Conservation (phyloP, 2,888 invertebrate genomes). For the Cryptocheilus praepositus region DNA sequence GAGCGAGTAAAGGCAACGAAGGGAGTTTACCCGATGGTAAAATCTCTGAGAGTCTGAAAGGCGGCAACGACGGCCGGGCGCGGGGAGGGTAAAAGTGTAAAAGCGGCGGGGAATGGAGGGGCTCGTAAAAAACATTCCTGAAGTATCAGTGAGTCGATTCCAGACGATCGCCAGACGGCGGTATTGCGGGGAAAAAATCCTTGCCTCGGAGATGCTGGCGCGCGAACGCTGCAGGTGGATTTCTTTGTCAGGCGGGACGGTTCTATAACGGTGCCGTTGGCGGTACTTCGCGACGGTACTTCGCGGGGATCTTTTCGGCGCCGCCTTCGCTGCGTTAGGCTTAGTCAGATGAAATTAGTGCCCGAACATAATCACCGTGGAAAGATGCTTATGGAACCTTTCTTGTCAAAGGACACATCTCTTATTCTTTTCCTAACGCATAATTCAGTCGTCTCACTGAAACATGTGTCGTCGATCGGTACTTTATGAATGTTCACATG, state of each 20-base stretch:
- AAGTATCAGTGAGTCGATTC: slow-evolving; percentile 31
- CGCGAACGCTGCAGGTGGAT: not conserved
- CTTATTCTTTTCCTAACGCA: too few species aligned
- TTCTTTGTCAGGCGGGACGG: not conserved
- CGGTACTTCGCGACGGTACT: too few species aligned
- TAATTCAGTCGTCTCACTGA: too few species aligned
- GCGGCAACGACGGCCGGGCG: slow-evolving; percentile 28
- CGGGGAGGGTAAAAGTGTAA: slow-evolving; percentile 21
- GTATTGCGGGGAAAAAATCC: slow-evolving; percentile 21
- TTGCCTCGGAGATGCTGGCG: slow-evolving; percentile 11
- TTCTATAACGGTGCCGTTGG: too few species aligned
- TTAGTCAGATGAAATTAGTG: too few species aligned
- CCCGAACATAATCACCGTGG: too few species aligned
- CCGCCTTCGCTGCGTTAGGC: too few species aligned
- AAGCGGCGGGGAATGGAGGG: slow-evolving; percentile 17
- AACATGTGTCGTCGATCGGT: too few species aligned
- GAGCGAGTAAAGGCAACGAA: not conserved
- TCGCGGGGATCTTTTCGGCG: too few species aligned
- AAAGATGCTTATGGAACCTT: too few species aligned
- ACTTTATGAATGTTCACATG: too few species aligned
- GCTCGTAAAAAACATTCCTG: slow-evolving; percentile 50
- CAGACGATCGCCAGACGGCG: slow-evolving; percentile 54
- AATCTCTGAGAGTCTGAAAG: slow-evolving; percentile 48
- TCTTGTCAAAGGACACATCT: too few species aligned
- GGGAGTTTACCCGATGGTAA: slow-evolving; percentile 36